Evolutionary conservation across 2,888 invertebrate genomes (phyloP).

Genomic region (Teleogryllus oceanicus): DNA sequence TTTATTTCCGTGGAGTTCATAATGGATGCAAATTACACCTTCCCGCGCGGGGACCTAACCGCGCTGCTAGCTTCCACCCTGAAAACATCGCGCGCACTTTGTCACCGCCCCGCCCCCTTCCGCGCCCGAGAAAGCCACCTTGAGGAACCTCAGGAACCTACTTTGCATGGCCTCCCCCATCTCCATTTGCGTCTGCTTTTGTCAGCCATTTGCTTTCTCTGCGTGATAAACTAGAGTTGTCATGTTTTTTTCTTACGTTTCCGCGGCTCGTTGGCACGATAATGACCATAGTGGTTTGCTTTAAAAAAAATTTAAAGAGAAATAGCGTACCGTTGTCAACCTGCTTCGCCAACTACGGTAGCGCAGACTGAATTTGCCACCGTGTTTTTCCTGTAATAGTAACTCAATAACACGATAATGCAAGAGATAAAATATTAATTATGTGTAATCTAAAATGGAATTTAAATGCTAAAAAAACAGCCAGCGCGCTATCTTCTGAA

Average conservation of each 20-base stretch:
- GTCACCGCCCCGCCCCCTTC: not conserved
- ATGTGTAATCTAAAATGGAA: not conserved
- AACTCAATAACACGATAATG: not conserved
- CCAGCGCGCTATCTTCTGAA: not conserved
- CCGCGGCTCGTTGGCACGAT: not conserved
- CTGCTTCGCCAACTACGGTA: not conserved
- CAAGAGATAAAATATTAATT: constrained; percentile 5
- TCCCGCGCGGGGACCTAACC: not conserved
- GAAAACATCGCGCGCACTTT: constrained; percentile 1
- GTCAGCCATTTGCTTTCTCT: not conserved
- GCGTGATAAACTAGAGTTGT: not conserved
- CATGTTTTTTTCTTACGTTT: not conserved
- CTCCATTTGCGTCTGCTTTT: not conserved
- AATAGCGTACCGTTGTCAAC: not conserved
- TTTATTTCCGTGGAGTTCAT: constrained; percentile 31
- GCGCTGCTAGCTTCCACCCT: constrained; percentile 5
- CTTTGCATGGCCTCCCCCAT: not conserved
- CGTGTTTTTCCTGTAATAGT: too few species aligned
- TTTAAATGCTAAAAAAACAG: not conserved
- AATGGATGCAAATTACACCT: constrained; percentile 32
- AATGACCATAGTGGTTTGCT: not conserved
- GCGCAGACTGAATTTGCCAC: not conserved
- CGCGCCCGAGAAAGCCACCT: not conserved
- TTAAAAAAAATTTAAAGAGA: not conserved
- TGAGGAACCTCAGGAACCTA: not conserved